Evolutionary conservation across 2,797 vertebrate species (phyloP).

Genomic region (Periparus ater): DNA sequence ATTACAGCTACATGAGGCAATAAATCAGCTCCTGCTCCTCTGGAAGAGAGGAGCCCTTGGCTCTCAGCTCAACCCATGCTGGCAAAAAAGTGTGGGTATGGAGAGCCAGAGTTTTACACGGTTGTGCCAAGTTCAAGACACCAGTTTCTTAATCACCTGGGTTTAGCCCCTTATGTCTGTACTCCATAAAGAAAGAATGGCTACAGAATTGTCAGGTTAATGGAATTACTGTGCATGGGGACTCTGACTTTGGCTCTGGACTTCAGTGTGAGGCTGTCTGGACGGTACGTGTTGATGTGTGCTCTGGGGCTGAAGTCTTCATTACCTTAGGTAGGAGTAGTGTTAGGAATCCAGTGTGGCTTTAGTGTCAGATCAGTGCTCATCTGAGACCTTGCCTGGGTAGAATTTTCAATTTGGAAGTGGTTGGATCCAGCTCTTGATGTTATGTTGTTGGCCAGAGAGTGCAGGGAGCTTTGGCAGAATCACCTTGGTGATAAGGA

Average conservation of each 20-base stretch:
- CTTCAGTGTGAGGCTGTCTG: neutral
- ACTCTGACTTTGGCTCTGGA: neutral
- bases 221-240: neutral
- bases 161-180: neutral
- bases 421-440: neutral
- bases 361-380: neutral
- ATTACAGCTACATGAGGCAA: neutral
- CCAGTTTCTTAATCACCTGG: neutral
- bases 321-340: neutral
- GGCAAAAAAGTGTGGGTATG: neutral
- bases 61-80: neutral
- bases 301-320: neutral
- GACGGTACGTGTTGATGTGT: fast-evolving
- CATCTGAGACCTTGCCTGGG: neutral
- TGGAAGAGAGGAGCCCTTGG: neutral
- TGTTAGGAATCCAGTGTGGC: neutral
- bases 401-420: neutral
- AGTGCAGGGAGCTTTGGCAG: neutral
- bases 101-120: neutral
- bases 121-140: neutral
- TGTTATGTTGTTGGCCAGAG: neutral
- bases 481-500: neutral
- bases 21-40: neutral
- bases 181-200: neutral
- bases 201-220: neutral